Conservation (phyloP, 2,797 vertebrate species). For the Phyllotis vaccarum region DNA sequence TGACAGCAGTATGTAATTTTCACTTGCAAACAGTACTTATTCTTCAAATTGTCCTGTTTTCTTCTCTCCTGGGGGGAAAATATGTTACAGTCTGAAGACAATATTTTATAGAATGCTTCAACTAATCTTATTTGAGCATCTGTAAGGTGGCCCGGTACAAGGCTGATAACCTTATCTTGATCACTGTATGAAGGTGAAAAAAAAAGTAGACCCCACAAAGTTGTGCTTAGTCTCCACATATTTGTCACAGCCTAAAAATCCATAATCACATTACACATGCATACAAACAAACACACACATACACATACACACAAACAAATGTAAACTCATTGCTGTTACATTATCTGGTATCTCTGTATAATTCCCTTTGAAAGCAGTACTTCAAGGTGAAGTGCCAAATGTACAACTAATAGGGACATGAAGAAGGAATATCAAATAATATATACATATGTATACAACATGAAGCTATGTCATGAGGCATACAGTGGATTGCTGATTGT, state of each 20-base stretch:
- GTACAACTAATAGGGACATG: neutral
- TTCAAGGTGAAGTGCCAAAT: neutral
- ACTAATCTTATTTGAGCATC: neutral
- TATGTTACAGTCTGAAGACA: neutral
- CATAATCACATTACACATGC: neutral
- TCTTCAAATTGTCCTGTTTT: neutral
- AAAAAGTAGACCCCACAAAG: too few species aligned
- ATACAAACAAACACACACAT: too few species aligned
- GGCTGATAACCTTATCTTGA: neutral
- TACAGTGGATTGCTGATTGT: neutral
- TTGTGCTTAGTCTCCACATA: neutral
- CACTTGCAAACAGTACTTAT: neutral
- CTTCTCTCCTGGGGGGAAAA: neutral
- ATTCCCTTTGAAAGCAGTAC: neutral
- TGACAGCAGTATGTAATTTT: too few species aligned
- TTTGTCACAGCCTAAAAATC: neutral
- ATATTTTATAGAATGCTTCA: neutral
- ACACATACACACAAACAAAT: too few species aligned
- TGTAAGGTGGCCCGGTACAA: neutral
- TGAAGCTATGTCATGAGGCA: neutral
- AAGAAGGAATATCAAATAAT: neutral
- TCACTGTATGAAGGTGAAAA: neutral
- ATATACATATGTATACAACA: neutral
- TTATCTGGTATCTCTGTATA: neutral
- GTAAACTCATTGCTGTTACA: neutral